These are phyloP conservation scores for Conopomorpha cramerella DNA, from an alignment of 1,140 invertebrate genomes.

Conservation along the genomic window DNA sequence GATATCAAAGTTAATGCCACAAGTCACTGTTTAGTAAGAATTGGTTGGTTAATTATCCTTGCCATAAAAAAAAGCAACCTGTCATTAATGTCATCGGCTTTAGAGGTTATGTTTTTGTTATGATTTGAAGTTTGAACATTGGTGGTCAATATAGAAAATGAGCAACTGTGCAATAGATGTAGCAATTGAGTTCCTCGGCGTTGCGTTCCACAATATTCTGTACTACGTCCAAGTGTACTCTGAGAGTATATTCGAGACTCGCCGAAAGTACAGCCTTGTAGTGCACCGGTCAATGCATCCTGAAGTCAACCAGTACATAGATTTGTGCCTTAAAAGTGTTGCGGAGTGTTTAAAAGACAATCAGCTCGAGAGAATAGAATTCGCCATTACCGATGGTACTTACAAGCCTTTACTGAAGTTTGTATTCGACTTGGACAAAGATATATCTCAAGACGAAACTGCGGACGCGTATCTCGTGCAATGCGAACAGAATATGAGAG, in stretches of 20 bases:
- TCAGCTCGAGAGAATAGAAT: conserved; percentile 46
- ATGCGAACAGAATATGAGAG: conserved; percentile 63
- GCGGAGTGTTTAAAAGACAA: conserved; percentile 45
- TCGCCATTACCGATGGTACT: conserved; percentile 35
- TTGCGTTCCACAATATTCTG: conserved; percentile 64
- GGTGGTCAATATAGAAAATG: too few species aligned
- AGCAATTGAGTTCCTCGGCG: conserved; percentile 63
- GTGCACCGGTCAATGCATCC: conserved; percentile 63
- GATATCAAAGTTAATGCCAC: too few species aligned
- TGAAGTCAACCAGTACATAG: conserved; percentile 64
- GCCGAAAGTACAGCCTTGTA: conserved; percentile 62
- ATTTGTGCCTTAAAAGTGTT: conserved; percentile 52
- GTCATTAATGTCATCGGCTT: too few species aligned
- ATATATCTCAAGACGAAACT: conserved; percentile 18
- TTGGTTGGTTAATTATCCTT: too few species aligned
- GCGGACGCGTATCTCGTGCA: conserved; percentile 64
- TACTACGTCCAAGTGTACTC: conserved; percentile 64
- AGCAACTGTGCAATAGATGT: conserved; percentile 38
- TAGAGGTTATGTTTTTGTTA: too few species aligned
- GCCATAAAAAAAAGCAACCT: too few species aligned
- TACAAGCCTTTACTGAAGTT: conserved; percentile 55
- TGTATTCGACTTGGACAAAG: conserved; percentile 59
- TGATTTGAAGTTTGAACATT: too few species aligned
- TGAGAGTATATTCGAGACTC: conserved; percentile 60
- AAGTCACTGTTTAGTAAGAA: too few species aligned